Conservation (phyloP, 2,113 vertebrate species). For the Oxyruncus cristatus region DNA sequence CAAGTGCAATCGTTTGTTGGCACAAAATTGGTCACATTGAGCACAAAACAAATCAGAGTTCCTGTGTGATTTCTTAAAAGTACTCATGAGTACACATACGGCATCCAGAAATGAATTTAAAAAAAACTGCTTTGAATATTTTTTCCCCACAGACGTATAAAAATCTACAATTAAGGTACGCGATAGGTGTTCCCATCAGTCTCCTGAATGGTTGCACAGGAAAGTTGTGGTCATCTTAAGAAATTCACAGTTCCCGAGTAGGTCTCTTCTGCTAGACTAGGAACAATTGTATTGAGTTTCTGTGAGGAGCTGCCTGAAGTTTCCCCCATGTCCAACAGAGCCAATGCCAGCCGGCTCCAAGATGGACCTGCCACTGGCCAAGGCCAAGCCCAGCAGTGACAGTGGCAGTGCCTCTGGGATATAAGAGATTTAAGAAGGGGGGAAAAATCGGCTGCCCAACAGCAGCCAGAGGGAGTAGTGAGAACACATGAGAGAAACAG, state of each 20-base stretch:
- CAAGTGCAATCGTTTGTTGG: not conserved
- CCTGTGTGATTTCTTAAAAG: not conserved
- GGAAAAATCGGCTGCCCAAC: not conserved
- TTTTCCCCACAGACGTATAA: not conserved
- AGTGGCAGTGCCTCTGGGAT: not conserved
- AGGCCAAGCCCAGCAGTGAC: not conserved
- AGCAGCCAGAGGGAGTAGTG: not conserved
- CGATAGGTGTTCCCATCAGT: not conserved
- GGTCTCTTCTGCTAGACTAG: not conserved
- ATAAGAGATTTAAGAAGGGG: not conserved
- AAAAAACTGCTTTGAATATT: not conserved
- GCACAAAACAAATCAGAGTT: not conserved
- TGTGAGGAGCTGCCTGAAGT: not conserved
- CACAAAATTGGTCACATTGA: not conserved
- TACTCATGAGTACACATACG: not conserved
- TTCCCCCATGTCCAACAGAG: not conserved
- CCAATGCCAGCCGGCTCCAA: not conserved
- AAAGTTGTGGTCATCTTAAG: not conserved
- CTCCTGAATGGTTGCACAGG: not conserved
- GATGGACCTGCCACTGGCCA: too few relatives aligned
- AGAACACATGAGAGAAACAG: not conserved
- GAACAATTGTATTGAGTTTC: not conserved
- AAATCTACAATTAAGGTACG: not conserved
- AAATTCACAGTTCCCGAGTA: not conserved
- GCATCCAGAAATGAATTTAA: not conserved